Percentiles rank a stretch among this genome's conserved stretches.
Evolutionary conservation across 2,888 invertebrate species (phyloP).

Genomic region (Geotrupes spiniger): DNA sequence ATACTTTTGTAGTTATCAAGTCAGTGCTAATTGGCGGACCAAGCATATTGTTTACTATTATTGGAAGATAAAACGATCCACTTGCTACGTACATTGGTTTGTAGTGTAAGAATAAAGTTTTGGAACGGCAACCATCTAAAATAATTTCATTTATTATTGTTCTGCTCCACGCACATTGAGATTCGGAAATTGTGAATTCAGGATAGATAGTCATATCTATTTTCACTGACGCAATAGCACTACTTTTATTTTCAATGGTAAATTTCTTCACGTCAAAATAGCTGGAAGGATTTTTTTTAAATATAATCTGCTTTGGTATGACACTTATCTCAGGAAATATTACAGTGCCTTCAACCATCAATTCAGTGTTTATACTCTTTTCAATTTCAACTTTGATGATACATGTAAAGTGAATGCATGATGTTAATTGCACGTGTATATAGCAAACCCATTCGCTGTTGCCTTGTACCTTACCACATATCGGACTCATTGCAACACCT

Average conservation of each 20-base stretch:
- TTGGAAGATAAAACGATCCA: slow-evolving; percentile 6
- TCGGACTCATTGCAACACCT: slow-evolving; percentile 5
- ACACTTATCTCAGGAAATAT: slow-evolving; percentile 13
- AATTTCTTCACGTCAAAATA: background rate
- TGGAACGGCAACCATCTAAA: background rate
- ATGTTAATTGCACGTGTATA: background rate
- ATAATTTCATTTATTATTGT: background rate
- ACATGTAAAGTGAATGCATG: slow-evolving; percentile 7
- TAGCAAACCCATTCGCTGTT: slow-evolving; percentile 5
- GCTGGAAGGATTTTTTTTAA: slow-evolving; percentile 14
- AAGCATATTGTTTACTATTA: slow-evolving; percentile 12
- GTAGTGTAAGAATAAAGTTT: slow-evolving; percentile 8
- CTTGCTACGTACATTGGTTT: slow-evolving; percentile 3
- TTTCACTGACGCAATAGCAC: background rate
- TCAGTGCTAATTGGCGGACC: slow-evolving; percentile 6
- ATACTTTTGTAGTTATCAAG: slow-evolving; percentile 2
- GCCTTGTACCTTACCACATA: slow-evolving; percentile 4
- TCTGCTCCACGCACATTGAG: background rate
- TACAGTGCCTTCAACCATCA: slow-evolving; percentile 9
- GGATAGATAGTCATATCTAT: slow-evolving; percentile 10
- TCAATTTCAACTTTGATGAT: slow-evolving; percentile 4
- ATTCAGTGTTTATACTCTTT: background rate
- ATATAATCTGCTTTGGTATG: slow-evolving; percentile 4
- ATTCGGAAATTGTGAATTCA: slow-evolving; percentile 10
- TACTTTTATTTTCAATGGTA: slow-evolving; percentile 8